phyloP scores from a whole-genome alignment of 64 coral and sea anemone genomes.

The Exaiptasia diaphana region DNA sequence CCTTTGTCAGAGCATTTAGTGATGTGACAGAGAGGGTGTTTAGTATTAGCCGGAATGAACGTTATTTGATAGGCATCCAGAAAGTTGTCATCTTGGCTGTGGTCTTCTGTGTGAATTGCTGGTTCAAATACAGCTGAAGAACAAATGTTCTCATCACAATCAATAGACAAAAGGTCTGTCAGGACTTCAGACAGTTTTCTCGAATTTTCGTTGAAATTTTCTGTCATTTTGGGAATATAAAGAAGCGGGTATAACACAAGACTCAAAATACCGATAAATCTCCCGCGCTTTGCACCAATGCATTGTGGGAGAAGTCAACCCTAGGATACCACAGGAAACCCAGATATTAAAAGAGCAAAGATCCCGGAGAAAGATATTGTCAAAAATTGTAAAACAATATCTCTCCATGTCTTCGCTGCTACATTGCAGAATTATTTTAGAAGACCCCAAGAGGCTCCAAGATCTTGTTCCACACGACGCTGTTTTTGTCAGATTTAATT shows the following conservation, averaged over 20 bases:
- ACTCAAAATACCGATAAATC: not conserved
- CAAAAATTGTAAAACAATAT: too few relatives aligned
- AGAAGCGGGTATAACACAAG: not conserved
- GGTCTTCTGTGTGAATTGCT: not conserved
- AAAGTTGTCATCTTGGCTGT: not conserved
- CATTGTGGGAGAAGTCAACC: not conserved
- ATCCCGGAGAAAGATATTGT: too few relatives aligned
- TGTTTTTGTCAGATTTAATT: too few relatives aligned
- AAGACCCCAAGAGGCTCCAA: too few relatives aligned
- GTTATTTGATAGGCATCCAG: slow-evolving; percentile 9
- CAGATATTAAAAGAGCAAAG: too few relatives aligned
- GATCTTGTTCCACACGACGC: too few relatives aligned
- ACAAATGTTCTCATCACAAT: not conserved
- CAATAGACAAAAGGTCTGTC: not conserved
- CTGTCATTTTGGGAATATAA: not conserved
- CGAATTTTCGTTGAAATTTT: not conserved
- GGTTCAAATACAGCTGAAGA: not conserved
- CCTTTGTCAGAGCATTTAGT: slow-evolving; percentile 27
- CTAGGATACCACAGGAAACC: not conserved
- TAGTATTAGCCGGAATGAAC: slow-evolving; percentile 57
- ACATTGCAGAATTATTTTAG: too few relatives aligned
- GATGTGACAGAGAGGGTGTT: slow-evolving; percentile 69
- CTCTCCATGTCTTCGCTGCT: too few relatives aligned
- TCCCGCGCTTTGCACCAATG: not conserved
- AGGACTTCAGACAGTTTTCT: not conserved